Conservation (phyloP, 2,797 vertebrate species). For the Heterohyrax brucei region DNA sequence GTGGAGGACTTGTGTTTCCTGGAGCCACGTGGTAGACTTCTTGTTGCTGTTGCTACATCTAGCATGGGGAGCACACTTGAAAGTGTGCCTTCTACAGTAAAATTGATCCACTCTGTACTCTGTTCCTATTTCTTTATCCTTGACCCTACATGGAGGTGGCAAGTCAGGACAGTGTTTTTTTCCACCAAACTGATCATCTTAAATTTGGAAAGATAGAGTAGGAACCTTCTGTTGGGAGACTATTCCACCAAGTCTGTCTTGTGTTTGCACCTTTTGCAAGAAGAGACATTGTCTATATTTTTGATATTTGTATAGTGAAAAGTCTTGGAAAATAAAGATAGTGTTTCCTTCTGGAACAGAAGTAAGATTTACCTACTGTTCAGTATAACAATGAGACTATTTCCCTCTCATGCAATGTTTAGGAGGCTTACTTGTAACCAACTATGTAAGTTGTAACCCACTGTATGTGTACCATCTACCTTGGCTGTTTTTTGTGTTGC, state of each 20-base stretch:
- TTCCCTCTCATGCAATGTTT: neutral
- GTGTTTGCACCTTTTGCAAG: neutral
- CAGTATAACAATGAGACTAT: neutral
- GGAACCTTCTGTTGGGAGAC: neutral
- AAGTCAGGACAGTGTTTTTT: conserved; percentile 1
- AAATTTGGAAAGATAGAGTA: neutral
- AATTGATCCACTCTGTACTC: neutral
- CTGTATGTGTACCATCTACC: neutral
- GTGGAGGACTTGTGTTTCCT: neutral
- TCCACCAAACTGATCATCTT: neutral
- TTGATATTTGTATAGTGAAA: conserved; percentile 13
- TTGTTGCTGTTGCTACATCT: neutral
- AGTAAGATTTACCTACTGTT: neutral
- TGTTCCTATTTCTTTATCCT: conserved; percentile 42
- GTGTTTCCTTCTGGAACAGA: neutral
- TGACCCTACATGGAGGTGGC: neutral
- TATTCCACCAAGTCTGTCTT: neutral
- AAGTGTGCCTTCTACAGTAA: neutral
- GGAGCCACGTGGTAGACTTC: neutral
- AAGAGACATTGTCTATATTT: conserved; percentile 2
- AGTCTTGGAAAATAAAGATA: neutral
- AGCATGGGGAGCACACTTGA: neutral
- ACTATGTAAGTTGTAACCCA: neutral
- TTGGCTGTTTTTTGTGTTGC: neutral
- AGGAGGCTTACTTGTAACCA: neutral